Evolutionary conservation across 2,888 invertebrate genomes (phyloP), one percentile per base, ranked within the genome.

Genomic region (Amblyjoppa fuscipennis): DNA sequence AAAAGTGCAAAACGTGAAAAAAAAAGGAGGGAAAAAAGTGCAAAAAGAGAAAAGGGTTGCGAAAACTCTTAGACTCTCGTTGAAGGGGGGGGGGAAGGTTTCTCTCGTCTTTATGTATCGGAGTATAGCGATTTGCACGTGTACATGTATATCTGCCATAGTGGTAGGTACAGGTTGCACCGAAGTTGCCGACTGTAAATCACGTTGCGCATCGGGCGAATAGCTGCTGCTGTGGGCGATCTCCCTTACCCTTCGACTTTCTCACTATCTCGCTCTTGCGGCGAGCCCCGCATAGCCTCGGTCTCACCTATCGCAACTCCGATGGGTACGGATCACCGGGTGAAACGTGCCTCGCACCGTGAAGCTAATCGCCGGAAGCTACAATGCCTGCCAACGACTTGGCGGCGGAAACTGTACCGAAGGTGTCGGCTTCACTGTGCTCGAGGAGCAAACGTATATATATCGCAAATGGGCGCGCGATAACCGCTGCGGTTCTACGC

Each of bases 401-500:
- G 20, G n/a, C 25, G 9, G 9, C 9, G 38, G 68, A 68, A 68
- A 51, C 31, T 38, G 41, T 53, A 77, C 41, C 25, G 16, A 9
- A n/a, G 25, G 38, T n/a, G 56, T 77, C 53, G 28, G 51, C 51
- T 66, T 56, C 68, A 77, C 38, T 41, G 68, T 56, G 16, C 3
- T 9, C 28, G 7, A 25, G 7, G 6, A 9, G 4, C 51, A 68
- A 16, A 16, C 38, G 45, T 31, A 66, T 56, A 53, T 68, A 73
- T 59, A 66, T 56, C 34, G 84, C 70, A 73, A 68, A 73, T 61
- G 56, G 41, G 66, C 49, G 73, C 81, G 81, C 77, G 84, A 84
- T 84, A 84, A 84, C 84, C 84, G 77, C 84, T 81, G 77, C 84
- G 61, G 31, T 79, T 81, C 82, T 66, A 83, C 77, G 45, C 28